Percentiles rank a stretch among this genome's conserved stretches.
Evolutionary conservation across 2,113 vertebrate species (phyloP).

Genomic region (Erythrolamprus reginae): DNA sequence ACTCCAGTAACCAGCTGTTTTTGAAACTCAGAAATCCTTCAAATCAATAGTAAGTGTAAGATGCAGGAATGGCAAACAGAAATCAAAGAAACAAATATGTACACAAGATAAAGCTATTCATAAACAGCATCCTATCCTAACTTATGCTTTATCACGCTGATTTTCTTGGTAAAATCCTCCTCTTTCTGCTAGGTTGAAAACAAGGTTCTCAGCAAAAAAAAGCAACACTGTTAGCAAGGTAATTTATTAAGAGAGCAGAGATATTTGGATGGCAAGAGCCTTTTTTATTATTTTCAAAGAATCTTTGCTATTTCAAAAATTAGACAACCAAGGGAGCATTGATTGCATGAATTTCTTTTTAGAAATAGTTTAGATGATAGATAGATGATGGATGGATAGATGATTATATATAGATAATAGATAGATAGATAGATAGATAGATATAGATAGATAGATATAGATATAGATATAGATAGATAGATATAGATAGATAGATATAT

Average conservation of each 20-base stretch:
- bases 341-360: background rate
- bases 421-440: no score
- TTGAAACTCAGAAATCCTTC: background rate
- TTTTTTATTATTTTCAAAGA: background rate
- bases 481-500: no score
- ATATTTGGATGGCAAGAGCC: background rate
- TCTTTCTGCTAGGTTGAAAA: background rate
- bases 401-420: no score
- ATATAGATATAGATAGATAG: no score
- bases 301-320: background rate
- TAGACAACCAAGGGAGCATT: background rate
- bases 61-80: background rate
- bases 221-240: background rate
- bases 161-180: background rate
- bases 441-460: no score
- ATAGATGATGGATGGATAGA: no score
- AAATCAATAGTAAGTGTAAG: background rate
- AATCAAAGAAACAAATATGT: background rate
- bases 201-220: background rate
- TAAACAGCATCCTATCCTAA: background rate
- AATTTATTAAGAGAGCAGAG: background rate
- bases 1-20: background rate
- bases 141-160: background rate
- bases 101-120: background rate
- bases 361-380: background rate